phyloP scores from a whole-genome alignment of 2,888 invertebrate genomes.

The Drosophila demipolita region DNA sequence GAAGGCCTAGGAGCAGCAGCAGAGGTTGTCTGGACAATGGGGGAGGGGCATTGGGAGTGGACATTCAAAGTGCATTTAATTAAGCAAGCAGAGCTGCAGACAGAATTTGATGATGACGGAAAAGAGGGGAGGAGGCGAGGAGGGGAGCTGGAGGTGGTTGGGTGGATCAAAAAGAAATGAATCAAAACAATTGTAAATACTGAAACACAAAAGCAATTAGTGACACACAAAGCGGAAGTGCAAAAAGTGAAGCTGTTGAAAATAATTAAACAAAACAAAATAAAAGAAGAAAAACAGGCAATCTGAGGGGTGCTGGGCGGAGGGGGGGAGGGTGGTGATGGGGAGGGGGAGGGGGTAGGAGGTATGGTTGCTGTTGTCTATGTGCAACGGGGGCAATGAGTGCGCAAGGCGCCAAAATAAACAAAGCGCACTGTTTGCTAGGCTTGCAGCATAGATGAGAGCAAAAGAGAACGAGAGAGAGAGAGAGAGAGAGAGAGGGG shows the following conservation, averaged over 20 bases:
- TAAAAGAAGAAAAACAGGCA: slow-evolving; percentile 30
- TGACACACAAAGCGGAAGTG: slow-evolving; percentile 82
- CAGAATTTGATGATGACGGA: background rate
- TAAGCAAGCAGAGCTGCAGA: slow-evolving; percentile 55
- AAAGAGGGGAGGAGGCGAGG: background rate
- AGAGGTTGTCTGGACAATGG: slow-evolving; percentile 42
- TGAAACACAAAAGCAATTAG: slow-evolving; percentile 81
- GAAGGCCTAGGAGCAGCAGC: slow-evolving; percentile 56
- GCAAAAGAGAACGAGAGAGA: background rate
- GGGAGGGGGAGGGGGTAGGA: background rate
- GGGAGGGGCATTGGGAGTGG: slow-evolving; percentile 43
- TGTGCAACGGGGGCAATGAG: slow-evolving; percentile 40
- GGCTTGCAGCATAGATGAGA: slow-evolving; percentile 58
- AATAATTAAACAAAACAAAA: slow-evolving; percentile 65
- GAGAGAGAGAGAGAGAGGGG: background rate
- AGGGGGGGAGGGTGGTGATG: background rate
- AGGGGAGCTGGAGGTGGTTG: background rate
- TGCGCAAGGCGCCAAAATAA: slow-evolving; percentile 77
- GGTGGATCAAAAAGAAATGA: slow-evolving; percentile 67
- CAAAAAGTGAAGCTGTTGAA: slow-evolving; percentile 79
- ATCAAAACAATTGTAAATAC: slow-evolving; percentile 82
- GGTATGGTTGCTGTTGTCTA: slow-evolving; percentile 18
- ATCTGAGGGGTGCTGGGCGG: slow-evolving; percentile 13
- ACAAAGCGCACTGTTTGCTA: slow-evolving; percentile 74
- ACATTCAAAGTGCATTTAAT: slow-evolving; percentile 81